A percentile compares a stretch with the other conserved stretches of the same genome.
phyloP scores from a whole-genome alignment of 2,888 invertebrate species.

The Rugalucina vietnamica region DNA sequence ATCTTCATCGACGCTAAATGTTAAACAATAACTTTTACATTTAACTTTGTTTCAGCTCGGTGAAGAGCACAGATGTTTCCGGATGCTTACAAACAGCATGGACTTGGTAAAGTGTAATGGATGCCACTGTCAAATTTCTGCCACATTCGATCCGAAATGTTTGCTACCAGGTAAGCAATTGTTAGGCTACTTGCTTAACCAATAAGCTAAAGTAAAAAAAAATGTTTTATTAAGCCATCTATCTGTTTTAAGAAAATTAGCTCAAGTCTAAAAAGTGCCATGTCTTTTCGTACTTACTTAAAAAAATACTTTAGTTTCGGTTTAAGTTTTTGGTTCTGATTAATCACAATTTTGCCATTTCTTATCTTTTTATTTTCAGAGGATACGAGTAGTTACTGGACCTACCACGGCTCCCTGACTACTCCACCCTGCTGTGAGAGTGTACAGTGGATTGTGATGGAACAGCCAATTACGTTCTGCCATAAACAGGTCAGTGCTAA shows the following conservation, averaged over 20 bases:
- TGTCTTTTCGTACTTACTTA: too few relatives aligned
- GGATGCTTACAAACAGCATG: constrained; percentile 50
- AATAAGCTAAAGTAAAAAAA: too few relatives aligned
- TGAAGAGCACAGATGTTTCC: constrained; percentile 48
- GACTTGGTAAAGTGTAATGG: constrained; percentile 39
- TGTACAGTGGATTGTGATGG: constrained; percentile 97
- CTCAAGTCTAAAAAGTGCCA: too few relatives aligned
- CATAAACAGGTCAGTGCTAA: constrained; percentile 92
- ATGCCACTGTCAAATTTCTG: constrained; percentile 35
- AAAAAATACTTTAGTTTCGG: too few relatives aligned
- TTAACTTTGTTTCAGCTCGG: constrained; percentile 53
- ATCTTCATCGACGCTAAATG: too few relatives aligned
- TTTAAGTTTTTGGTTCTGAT: too few relatives aligned
- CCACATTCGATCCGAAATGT: constrained; percentile 46
- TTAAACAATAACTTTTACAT: too few relatives aligned
- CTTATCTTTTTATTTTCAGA: constrained; percentile 73
- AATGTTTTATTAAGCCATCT: too few relatives aligned
- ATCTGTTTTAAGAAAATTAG: too few relatives aligned
- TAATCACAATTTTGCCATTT: not conserved
- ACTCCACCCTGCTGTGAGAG: constrained; percentile 94
- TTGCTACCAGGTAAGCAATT: constrained; percentile 63
- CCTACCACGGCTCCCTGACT: constrained; percentile 95
- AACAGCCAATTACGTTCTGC: constrained; percentile 93
- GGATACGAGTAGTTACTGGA: constrained; percentile 92
- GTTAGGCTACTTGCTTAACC: too few relatives aligned